Conservation (phyloP, 2,797 vertebrate genomes). For the Nyctalus aviator region DNA sequence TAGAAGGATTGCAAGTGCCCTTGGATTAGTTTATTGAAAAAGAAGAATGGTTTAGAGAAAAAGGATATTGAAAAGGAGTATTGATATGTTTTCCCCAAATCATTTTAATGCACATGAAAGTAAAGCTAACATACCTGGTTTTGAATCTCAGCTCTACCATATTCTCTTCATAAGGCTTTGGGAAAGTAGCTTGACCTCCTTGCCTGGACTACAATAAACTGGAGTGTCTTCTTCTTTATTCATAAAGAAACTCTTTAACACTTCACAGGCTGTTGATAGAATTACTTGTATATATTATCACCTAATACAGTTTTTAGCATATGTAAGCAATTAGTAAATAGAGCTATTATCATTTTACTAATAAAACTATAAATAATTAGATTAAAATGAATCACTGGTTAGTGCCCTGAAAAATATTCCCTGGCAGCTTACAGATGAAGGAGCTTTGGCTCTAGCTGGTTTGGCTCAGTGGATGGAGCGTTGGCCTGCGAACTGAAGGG, state of each 20-base stretch:
- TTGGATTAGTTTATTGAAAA: slow-evolving; percentile 57
- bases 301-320: not conserved
- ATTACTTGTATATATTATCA: not conserved
- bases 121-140: not conserved
- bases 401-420: not conserved
- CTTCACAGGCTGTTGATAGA: not conserved
- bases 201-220: not conserved
- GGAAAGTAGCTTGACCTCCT: not conserved
- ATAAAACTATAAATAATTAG: not conserved
- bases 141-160: not conserved
- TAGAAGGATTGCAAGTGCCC: not conserved
- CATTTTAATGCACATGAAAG: slow-evolving; percentile 10
- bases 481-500: no score
- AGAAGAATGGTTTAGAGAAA: slow-evolving; percentile 12
- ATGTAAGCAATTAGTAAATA: not conserved
- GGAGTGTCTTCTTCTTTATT: not conserved
- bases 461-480: no score
- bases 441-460: not conserved
- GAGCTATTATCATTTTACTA: not conserved
- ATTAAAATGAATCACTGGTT: not conserved
- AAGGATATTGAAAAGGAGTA: slow-evolving; percentile 43
- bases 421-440: not conserved
- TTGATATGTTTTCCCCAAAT: slow-evolving; percentile 18
- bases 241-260: not conserved
- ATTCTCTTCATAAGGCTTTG: not conserved